A percentile compares a stretch with the other conserved stretches of the same genome.
phyloP scores from a whole-genome alignment of 2,797 vertebrate genomes.

The Potorous gilbertii region DNA sequence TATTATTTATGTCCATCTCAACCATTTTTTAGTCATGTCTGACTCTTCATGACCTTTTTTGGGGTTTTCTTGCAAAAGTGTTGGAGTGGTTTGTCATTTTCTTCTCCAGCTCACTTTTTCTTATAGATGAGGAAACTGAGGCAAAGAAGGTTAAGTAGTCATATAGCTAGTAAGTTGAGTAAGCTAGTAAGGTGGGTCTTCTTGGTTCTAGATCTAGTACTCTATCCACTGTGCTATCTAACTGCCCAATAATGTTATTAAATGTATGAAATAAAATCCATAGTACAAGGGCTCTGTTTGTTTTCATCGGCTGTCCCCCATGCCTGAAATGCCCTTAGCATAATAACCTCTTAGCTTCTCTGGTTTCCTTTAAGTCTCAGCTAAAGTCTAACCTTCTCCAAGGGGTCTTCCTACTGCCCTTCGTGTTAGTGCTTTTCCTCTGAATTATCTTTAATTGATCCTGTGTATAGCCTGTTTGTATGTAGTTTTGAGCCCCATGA shows the following conservation, averaged over 20 bases:
- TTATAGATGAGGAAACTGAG: neutral
- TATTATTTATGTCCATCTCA: neutral
- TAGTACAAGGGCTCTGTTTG: neutral
- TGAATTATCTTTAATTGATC: neutral
- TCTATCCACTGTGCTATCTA: neutral
- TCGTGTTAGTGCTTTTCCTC: neutral
- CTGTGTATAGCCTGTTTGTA: neutral
- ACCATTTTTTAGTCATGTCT: neutral
- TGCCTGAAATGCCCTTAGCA: neutral
- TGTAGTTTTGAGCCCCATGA: neutral
- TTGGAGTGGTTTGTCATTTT: too few relatives aligned
- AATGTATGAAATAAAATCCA: neutral
- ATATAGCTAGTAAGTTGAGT: neutral
- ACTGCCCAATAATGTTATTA: neutral
- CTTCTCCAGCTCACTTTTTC: neutral
- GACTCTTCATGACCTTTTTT: neutral
- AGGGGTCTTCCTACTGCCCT: neutral
- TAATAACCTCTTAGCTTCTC: neutral
- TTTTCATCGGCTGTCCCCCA: neutral
- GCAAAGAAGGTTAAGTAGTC: neutral
- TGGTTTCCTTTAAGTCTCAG: neutral
- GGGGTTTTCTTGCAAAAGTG: too few relatives aligned
- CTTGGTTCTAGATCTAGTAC: neutral
- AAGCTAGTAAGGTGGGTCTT: too few relatives aligned
- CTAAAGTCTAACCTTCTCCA: neutral